Percentiles rank a stretch among this genome's conserved stretches.
Evolutionary conservation across 2,113 vertebrate species (phyloP).

Genomic region (Ceuthmochares aereus): DNA sequence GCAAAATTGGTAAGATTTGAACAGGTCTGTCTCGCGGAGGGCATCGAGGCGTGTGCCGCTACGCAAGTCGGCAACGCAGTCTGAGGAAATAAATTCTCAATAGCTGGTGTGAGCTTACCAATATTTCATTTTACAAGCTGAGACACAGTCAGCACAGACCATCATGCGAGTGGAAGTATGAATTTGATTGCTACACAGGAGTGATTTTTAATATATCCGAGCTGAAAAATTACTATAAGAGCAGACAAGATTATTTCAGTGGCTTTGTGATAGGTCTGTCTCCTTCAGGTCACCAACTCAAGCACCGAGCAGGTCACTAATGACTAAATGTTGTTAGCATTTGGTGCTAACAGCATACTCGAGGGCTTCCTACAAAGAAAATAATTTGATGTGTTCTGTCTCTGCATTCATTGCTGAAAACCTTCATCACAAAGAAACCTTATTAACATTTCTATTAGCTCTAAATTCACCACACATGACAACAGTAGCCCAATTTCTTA

Average conservation of each 20-base stretch:
- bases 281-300: conserved; percentile 12
- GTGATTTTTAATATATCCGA: not conserved
- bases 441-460: not conserved
- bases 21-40: not conserved
- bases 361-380: not conserved
- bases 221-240: not conserved
- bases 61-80: not conserved
- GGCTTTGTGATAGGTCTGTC: not conserved
- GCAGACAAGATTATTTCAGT: not conserved
- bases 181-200: not conserved
- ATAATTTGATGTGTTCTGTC: not conserved
- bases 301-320: conserved; percentile 31
- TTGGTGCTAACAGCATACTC: not conserved
- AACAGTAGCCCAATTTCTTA: not conserved
- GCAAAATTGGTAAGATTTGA: not conserved
- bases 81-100: not conserved
- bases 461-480: not conserved
- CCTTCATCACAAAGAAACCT: not conserved
- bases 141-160: not conserved
- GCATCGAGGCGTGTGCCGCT: fast-evolving
- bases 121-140: not conserved
- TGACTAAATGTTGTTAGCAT: conserved; percentile 18
- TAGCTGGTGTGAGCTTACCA: not conserved
- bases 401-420: not conserved
- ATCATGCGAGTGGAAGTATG: not conserved